Evolutionary conservation across 2,797 vertebrate genomes (phyloP).

Genomic region (Sylvia borin): DNA sequence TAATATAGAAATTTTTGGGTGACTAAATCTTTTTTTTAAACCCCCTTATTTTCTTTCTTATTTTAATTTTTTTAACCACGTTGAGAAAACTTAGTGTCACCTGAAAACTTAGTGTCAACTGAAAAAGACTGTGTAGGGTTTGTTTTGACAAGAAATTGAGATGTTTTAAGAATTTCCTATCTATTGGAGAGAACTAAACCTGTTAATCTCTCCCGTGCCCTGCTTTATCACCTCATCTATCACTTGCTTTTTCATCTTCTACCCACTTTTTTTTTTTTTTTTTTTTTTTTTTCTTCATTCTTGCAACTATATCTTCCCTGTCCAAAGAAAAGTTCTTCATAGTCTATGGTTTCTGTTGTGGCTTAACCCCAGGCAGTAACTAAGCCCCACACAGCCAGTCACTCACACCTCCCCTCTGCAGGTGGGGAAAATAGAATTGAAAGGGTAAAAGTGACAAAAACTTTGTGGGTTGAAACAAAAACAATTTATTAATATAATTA

Average conservation of each 20-base stretch:
- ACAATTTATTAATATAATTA: not conserved
- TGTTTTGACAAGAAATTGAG: not conserved
- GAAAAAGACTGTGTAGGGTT: not conserved
- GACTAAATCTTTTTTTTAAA: not conserved
- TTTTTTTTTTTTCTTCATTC: not conserved
- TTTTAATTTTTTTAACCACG: not conserved
- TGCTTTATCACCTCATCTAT: not conserved
- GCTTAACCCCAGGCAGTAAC: not conserved
- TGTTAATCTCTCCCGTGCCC: not conserved
- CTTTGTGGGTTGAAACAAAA: fast-evolving
- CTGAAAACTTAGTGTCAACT: not conserved
- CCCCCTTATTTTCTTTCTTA: not conserved
- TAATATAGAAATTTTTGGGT: not conserved
- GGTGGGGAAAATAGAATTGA: not conserved
- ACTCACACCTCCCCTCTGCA: not conserved
- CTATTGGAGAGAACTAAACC: not conserved
- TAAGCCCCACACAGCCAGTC: not conserved
- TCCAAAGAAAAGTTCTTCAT: not conserved
- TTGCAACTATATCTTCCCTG: not conserved
- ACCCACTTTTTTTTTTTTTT: not conserved
- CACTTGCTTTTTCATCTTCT: not conserved
- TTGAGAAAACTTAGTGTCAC: not conserved
- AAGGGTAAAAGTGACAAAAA: not conserved
- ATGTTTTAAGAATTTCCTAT: not conserved
- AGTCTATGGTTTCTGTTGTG: not conserved